These are phyloP conservation scores for Helarctos malayanus DNA, from an alignment of 2,797 vertebrate species.

Conservation along the genomic window DNA sequence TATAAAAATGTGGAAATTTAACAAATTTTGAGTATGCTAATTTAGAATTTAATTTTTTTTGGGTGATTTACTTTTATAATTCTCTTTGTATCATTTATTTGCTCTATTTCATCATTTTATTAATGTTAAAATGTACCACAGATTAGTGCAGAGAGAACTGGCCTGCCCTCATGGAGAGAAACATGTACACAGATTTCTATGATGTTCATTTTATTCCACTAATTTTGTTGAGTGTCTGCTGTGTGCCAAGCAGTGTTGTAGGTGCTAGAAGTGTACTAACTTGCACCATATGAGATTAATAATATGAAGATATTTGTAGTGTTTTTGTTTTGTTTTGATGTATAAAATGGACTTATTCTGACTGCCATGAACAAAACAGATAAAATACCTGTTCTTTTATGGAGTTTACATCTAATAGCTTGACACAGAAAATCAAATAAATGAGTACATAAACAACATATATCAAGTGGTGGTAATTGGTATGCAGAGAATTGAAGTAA, in stretches of 20 bases:
- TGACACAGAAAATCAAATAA: neutral
- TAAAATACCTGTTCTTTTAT: neutral
- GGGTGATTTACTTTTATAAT: neutral
- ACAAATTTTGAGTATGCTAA: neutral
- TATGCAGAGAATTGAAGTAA: neutral
- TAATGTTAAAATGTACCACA: neutral
- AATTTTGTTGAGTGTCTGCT: neutral
- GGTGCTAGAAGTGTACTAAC: neutral
- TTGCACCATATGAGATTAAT: neutral
- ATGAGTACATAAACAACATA: neutral
- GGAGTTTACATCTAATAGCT: neutral
- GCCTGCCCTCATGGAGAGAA: neutral
- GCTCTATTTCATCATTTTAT: conserved; percentile 12
- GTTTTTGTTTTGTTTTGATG: neutral
- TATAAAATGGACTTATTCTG: neutral
- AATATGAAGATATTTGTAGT: neutral
- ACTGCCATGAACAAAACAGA: neutral
- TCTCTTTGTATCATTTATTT: neutral
- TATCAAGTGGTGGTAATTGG: neutral
- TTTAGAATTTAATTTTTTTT: conserved; percentile 32
- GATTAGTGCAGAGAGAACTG: neutral
- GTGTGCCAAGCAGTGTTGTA: neutral
- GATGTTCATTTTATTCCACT: neutral
- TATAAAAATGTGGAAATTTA: conserved; percentile 16
- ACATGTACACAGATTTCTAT: neutral